phyloP scores from a whole-genome alignment of 2,888 invertebrate genomes.

The Brassicogethes aeneus region DNA sequence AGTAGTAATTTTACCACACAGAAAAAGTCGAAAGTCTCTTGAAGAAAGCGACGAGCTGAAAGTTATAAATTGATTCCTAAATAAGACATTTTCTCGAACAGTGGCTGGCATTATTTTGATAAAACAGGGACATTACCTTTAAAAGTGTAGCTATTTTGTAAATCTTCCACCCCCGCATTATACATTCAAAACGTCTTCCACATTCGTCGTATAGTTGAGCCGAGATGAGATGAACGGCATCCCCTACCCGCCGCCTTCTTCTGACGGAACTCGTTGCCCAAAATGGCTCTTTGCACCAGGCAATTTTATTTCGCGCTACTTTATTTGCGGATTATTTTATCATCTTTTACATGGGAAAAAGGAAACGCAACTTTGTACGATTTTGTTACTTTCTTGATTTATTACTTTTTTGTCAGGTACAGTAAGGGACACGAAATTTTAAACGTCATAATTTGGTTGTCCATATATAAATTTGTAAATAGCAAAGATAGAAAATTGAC shows the following conservation, averaged over 20 bases:
- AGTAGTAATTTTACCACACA: too few relatives aligned
- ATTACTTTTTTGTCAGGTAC: too few relatives aligned
- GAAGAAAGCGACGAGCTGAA: conserved; percentile 3
- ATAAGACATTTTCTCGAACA: conserved; percentile 17
- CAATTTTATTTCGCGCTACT: not conserved
- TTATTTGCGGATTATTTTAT: not conserved
- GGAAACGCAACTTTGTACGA: too few relatives aligned
- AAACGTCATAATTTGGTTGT: too few relatives aligned
- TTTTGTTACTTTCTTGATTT: too few relatives aligned
- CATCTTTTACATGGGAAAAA: too few relatives aligned
- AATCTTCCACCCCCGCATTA: conserved; percentile 10
- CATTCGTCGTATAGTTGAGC: not conserved
- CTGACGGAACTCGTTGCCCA: not conserved
- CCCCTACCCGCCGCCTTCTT: not conserved
- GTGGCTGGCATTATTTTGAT: conserved; percentile 14
- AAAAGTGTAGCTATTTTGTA: conserved; percentile 8
- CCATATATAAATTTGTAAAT: too few relatives aligned
- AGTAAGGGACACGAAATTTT: too few relatives aligned
- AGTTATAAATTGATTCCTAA: conserved; percentile 10
- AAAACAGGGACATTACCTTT: conserved; percentile 5
- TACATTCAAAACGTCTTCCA: conserved; percentile 10
- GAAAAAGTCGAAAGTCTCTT: too few relatives aligned
- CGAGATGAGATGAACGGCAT: too few relatives aligned
- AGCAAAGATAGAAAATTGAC: too few relatives aligned
- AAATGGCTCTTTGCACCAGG: not conserved